Conservation (phyloP, 2,888 invertebrate species). For the Luperina nickerlii region DNA sequence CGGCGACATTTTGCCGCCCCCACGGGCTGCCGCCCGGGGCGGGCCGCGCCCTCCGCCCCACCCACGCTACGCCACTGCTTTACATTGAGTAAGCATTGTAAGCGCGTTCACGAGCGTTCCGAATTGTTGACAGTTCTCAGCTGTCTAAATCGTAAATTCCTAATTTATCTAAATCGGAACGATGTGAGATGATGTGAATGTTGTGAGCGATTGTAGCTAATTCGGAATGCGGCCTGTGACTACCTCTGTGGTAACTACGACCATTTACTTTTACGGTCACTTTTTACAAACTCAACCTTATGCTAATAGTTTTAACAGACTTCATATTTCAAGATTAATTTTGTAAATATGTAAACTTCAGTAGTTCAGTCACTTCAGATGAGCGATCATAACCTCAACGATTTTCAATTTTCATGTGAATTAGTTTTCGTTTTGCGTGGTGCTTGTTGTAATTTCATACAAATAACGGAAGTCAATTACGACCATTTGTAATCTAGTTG, state of each 20-base stretch:
- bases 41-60: no score
- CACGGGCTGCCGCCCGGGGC: no score
- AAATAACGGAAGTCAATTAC: slow-evolving; percentile 4
- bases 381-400: slow-evolving; percentile 51
- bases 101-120: no score
- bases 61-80: no score
- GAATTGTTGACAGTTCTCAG: no score
- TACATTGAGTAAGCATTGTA: no score
- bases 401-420: slow-evolving; percentile 58
- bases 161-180: no score
- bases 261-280: slow-evolving; percentile 22
- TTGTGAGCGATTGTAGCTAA: no score
- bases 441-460: slow-evolving; percentile 13
- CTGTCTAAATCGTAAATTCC: no score
- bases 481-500: neutral
- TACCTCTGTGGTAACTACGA: neutral
- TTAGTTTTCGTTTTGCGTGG: slow-evolving; percentile 37
- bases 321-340: slow-evolving; percentile 1
- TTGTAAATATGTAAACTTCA: slow-evolving; percentile 39
- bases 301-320: fast-evolving
- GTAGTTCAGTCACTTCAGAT: slow-evolving; percentile 53
- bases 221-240: no score
- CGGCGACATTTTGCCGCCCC: no score
- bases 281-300: slow-evolving; percentile 39
- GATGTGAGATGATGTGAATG: no score